Evolutionary conservation across 2,888 invertebrate genomes (phyloP).

Genomic region (Clunio marinus): DNA sequence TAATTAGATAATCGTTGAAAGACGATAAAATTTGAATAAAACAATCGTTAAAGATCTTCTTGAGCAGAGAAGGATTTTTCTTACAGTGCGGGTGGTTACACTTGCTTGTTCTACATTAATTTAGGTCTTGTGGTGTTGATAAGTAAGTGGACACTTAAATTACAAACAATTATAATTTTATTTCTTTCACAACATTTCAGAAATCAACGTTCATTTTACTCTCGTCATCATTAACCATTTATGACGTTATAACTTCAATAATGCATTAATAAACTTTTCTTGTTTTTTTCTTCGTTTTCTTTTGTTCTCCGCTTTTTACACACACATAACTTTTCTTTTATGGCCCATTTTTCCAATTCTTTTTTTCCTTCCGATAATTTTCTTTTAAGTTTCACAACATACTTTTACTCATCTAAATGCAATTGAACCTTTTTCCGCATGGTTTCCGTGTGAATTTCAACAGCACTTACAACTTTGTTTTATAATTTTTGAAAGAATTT

Average conservation of each 20-base stretch:
- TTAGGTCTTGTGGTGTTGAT: too few species aligned
- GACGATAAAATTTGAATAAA: conserved; percentile 17
- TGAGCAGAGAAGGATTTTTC: not conserved
- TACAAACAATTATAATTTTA: too few species aligned
- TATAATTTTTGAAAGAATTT: too few species aligned
- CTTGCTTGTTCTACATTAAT: too few species aligned
- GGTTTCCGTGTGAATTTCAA: not conserved
- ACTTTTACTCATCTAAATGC: not conserved
- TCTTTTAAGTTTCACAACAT: not conserved
- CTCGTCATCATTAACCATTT: conserved; percentile 15
- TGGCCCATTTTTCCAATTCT: conserved; percentile 19
- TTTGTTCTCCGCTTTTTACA: not conserved
- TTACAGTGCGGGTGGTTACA: not conserved
- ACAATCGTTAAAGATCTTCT: not conserved
- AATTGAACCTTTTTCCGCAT: not conserved
- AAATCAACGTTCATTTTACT: not conserved
- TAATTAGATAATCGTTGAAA: conserved; percentile 15
- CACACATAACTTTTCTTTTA: conserved; percentile 19
- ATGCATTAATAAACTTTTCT: conserved; percentile 20
- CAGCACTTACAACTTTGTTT: too few species aligned
- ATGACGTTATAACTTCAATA: conserved; percentile 4
- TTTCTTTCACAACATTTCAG: not conserved
- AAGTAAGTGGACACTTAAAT: too few species aligned
- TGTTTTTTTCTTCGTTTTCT: not conserved
- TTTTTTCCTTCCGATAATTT: too few species aligned